phyloP scores from a whole-genome alignment of 1,140 invertebrate species.

The Maconellicoccus hirsutus region DNA sequence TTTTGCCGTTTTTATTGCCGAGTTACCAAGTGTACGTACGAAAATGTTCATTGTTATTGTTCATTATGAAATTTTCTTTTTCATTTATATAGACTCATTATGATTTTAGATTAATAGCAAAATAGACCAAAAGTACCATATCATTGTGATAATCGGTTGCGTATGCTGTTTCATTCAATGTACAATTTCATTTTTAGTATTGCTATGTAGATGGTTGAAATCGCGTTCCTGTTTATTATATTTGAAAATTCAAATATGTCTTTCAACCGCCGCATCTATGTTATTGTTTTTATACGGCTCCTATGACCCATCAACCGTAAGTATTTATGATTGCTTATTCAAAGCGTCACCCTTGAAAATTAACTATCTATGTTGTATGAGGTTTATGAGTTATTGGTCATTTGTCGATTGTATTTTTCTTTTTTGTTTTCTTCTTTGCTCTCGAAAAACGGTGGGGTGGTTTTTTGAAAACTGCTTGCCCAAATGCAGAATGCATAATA shows the following conservation, averaged over 20 bases:
- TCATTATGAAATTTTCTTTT: too few species aligned
- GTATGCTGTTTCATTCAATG: slow-evolving; percentile 46
- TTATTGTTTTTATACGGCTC: slow-evolving; percentile 44
- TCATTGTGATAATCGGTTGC: slow-evolving; percentile 43
- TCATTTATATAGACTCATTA: too few species aligned
- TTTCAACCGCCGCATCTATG: slow-evolving; percentile 46
- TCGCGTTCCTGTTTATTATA: slow-evolving; percentile 49
- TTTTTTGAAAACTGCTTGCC: too few species aligned
- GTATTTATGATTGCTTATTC: too few species aligned
- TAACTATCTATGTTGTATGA: too few species aligned
- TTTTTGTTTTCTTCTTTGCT: too few species aligned
- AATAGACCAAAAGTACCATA: neutral
- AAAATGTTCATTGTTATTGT: neutral
- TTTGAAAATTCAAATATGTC: slow-evolving; percentile 52
- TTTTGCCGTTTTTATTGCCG: neutral
- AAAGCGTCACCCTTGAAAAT: too few species aligned
- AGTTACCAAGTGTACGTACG: neutral
- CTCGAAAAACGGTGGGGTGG: too few species aligned
- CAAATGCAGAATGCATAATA: too few species aligned
- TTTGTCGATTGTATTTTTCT: too few species aligned
- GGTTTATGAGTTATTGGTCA: too few species aligned
- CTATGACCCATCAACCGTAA: neutral
- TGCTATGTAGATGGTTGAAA: slow-evolving; percentile 45
- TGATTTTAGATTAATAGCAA: neutral
- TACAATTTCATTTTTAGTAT: slow-evolving; percentile 41